These are phyloP conservation scores for Trogon surrucura DNA, from an alignment of 2,113 vertebrate species.

Conservation along the genomic window DNA sequence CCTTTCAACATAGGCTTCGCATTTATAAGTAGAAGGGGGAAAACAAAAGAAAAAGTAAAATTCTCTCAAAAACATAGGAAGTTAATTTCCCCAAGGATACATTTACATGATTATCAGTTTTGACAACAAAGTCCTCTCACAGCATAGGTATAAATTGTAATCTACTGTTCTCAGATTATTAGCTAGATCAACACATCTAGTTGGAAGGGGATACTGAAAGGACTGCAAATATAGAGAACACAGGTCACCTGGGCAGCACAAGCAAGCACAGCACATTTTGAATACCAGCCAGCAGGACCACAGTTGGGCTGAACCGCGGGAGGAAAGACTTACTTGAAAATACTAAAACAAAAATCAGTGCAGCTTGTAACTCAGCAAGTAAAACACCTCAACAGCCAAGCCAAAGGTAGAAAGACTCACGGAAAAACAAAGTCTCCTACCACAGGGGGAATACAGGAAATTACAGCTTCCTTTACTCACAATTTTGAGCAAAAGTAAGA, in stretches of 20 bases:
- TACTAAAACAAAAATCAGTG: fast-evolving
- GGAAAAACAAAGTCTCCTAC: background rate
- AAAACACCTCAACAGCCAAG: background rate
- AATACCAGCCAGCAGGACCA: background rate
- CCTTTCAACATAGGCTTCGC: background rate
- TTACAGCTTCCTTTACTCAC: background rate
- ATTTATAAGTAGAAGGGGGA: fast-evolving
- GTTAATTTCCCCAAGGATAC: background rate
- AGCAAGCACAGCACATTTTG: background rate
- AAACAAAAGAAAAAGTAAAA: no score
- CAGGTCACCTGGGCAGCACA: background rate
- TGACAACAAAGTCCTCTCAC: background rate
- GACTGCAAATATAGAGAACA: background rate
- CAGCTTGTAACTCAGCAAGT: background rate
- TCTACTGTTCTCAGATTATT: background rate
- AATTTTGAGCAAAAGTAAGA: background rate
- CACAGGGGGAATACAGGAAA: background rate
- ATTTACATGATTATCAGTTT: background rate
- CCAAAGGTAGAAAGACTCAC: background rate
- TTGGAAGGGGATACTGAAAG: background rate
- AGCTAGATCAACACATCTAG: background rate
- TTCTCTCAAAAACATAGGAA: background rate
- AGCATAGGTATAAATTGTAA: background rate
- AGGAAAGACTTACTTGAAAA: background rate
- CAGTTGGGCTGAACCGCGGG: background rate